phyloP scores from a whole-genome alignment of 2,888 invertebrate species.

The Ectemnius continuus region DNA sequence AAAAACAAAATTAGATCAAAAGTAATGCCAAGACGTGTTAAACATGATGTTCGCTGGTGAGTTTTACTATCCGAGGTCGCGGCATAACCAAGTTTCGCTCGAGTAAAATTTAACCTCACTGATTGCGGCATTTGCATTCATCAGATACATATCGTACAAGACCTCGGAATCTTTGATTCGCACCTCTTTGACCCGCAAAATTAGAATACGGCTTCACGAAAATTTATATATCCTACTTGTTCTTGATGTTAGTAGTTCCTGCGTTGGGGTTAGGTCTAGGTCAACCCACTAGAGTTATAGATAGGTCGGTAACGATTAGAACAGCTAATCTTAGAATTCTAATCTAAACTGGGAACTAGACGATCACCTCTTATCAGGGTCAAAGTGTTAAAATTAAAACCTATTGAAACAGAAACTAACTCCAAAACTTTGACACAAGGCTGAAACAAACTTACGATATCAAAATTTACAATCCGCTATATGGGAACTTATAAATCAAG shows the following conservation, averaged over 20 bases:
- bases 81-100: neutral
- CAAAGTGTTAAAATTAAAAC: too few relatives aligned
- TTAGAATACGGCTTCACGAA: constrained; percentile 59
- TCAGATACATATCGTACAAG: constrained; percentile 67
- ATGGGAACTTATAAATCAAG: too few relatives aligned
- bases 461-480: too few relatives aligned
- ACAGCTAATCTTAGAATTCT: too few relatives aligned
- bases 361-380: too few relatives aligned
- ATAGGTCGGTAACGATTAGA: too few relatives aligned
- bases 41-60: neutral
- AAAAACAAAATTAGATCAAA: constrained; percentile 11
- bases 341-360: too few relatives aligned
- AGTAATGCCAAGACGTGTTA: neutral
- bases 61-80: neutral
- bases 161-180: constrained; percentile 48
- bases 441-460: neutral
- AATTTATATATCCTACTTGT: constrained; percentile 47
- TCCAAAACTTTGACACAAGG: neutral
- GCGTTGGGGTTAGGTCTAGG: too few relatives aligned
- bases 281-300: too few relatives aligned
- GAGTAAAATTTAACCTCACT: constrained; percentile 53
- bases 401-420: neutral
- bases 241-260: neutral
- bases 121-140: constrained; percentile 70
- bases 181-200: constrained; percentile 59